Conservation (phyloP, 2,113 vertebrate species). For the Hippocampus barbouri region DNA sequence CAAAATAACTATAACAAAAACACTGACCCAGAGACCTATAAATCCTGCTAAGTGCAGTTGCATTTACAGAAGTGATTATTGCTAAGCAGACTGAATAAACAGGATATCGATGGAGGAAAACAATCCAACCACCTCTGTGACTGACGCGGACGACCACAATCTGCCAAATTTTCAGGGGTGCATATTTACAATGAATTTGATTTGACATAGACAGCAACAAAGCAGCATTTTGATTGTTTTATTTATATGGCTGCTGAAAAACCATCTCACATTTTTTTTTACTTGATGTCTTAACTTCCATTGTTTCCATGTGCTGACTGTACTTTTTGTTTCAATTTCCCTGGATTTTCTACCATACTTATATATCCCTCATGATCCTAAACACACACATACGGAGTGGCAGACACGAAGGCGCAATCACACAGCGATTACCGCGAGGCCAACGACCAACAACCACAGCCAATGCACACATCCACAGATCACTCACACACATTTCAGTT, state of each 20-base stretch:
- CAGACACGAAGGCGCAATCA: constrained; percentile 33
- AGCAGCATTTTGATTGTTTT: constrained; percentile 36
- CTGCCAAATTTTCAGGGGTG: constrained; percentile 59
- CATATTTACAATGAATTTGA: constrained; percentile 47
- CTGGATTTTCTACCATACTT: constrained; percentile 48
- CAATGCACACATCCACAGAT: constrained; percentile 36
- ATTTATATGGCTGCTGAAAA: neutral
- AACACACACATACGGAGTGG: constrained; percentile 33
- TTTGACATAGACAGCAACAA: constrained; percentile 40
- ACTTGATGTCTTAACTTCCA: neutral
- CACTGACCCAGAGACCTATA: constrained; percentile 53
- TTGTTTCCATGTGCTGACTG: constrained; percentile 13
- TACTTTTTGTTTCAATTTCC: constrained; percentile 21
- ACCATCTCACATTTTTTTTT: neutral
- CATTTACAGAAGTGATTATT: constrained; percentile 67
- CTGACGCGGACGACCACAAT: constrained; percentile 50
- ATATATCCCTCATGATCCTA: constrained; percentile 64
- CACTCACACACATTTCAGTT: constrained; percentile 55
- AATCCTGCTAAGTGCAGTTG: constrained; percentile 41
- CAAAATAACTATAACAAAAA: constrained; percentile 18
- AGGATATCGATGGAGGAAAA: constrained; percentile 62
- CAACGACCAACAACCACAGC: constrained; percentile 34
- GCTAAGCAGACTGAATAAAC: constrained; percentile 67
- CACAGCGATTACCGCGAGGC: constrained; percentile 58
- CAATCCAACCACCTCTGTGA: constrained; percentile 43